phyloP scores from a whole-genome alignment of 2,113 vertebrate species.

The Taurulus bubalis region DNA sequence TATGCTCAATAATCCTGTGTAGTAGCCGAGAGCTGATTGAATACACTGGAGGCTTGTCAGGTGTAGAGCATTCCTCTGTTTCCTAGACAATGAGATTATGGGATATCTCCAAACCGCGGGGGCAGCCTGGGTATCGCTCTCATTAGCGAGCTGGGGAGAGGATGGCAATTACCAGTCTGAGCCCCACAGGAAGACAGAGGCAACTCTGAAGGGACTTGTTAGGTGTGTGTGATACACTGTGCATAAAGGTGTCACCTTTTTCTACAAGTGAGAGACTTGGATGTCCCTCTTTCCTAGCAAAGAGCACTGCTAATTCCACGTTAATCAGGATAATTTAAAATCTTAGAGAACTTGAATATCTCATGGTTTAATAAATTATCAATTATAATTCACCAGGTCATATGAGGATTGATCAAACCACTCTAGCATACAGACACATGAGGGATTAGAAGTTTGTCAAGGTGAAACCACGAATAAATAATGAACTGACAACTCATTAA shows the following conservation, averaged over 20 bases:
- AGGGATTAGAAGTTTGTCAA: neutral
- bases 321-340: neutral
- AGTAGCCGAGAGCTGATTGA: slow-evolving; percentile 6
- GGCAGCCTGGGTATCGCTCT: slow-evolving; percentile 48
- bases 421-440: neutral
- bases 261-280: slow-evolving; percentile 19
- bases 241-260: slow-evolving; percentile 36
- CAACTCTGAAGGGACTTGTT: slow-evolving; percentile 66
- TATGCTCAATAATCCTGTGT: slow-evolving; percentile 31
- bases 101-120: slow-evolving; percentile 40
- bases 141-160: slow-evolving; percentile 71
- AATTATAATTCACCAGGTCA: slow-evolving; percentile 1
- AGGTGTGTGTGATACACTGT: slow-evolving; percentile 53
- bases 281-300: neutral
- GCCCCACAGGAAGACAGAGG: slow-evolving; percentile 60
- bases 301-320: neutral
- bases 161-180: slow-evolving; percentile 65
- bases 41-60: slow-evolving; percentile 34
- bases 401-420: neutral
- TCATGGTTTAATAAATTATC: neutral
- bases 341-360: neutral
- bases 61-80: slow-evolving; percentile 64
- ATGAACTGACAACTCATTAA: neutral
- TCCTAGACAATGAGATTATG: slow-evolving; percentile 63
- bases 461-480: no score